Evolutionary conservation across 1,140 invertebrate genomes (phyloP), one percentile per base, ranked within the genome.

Genomic region (Sarcophaga bullata): DNA sequence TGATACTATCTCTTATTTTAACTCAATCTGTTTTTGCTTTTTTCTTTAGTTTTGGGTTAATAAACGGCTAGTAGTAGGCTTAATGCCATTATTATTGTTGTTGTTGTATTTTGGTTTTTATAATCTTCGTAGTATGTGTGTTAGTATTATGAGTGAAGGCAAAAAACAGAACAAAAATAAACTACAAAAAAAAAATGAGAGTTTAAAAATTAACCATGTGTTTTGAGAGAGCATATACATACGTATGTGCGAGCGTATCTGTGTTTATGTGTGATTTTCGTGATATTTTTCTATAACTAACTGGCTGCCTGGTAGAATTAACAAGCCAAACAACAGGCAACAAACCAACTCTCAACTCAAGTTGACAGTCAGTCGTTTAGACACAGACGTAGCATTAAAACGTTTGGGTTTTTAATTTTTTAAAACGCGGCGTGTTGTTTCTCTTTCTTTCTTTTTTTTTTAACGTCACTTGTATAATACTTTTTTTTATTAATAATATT

Each of bases 291-390:
- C 48, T 48, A 76, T 37, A 37, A 37, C 25, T 37, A 37, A 37
- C 25, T 37, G 25, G 25, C 25, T 76, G 73, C 37, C 73, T 37
- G 25, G 25, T 37, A 37, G 25, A 37, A 37, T 37, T 37, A 37
- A 37, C 25, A 37, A 37, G 25, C 25, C 25, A 37, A 37, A 37
- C 25, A 37, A 37, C 25, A 37, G 25, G 25, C 25, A 37, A 37
- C 25, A 37, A 76, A 76, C 73, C 37, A 48, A 48, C 46, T 49
- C 48, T 46, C 37, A 48, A 48, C 46, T 49, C 48, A 50, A 80
- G 37, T 37, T 62, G 80, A 15, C 80, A 62, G 52, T 58, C 80
- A 80, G 80, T 62, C 52, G 58, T 58, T 80, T 48, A 80, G 80
- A n/a, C 50, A 80, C 46, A 62, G 54, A 58, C 49, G 54, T 25